A percentile compares a stretch with the other conserved stretches of the same genome.
Evolutionary conservation across 2,888 invertebrate genomes (phyloP).

Genomic region (Pammene fasciana): DNA sequence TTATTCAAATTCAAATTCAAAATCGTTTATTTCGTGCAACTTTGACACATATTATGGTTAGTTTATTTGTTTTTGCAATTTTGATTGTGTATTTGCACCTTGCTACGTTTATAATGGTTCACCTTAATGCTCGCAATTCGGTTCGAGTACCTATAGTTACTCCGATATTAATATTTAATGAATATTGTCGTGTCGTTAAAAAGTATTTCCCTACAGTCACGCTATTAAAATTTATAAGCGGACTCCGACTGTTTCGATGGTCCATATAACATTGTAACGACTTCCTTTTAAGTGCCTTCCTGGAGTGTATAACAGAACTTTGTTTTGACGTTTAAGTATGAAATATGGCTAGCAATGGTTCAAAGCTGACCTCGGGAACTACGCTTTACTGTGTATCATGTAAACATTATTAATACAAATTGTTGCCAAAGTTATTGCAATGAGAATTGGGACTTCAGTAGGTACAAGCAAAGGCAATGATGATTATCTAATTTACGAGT

Average conservation of each 20-base stretch:
- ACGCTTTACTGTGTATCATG: not conserved
- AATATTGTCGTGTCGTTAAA: conserved; percentile 65
- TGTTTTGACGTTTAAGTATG: conserved; percentile 40
- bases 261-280: conserved; percentile 67
- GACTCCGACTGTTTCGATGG: conserved; percentile 60
- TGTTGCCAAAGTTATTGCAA: conserved; percentile 5
- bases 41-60: no score
- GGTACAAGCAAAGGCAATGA: conserved; percentile 16
- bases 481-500: conserved; percentile 8
- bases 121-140: not conserved
- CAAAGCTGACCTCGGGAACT: conserved; percentile 10
- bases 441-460: not conserved
- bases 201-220: conserved; percentile 64
- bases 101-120: not conserved
- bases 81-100: no score
- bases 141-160: conserved; percentile 2
- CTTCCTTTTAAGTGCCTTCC: conserved; percentile 62
- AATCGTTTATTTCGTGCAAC: no score
- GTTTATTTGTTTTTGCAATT: no score
- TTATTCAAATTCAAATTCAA: no score
- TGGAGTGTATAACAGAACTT: conserved; percentile 46
- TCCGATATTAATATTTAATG: conserved; percentile 37
- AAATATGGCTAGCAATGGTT: conserved; percentile 21
- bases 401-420: not conserved
- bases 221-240: conserved; percentile 69